Evolutionary conservation across 37 sponge, comb jelly and placozoan genomes (phyloP), one percentile per base, ranked within the genome.

Genomic region (Lycopodina hypogea): DNA sequence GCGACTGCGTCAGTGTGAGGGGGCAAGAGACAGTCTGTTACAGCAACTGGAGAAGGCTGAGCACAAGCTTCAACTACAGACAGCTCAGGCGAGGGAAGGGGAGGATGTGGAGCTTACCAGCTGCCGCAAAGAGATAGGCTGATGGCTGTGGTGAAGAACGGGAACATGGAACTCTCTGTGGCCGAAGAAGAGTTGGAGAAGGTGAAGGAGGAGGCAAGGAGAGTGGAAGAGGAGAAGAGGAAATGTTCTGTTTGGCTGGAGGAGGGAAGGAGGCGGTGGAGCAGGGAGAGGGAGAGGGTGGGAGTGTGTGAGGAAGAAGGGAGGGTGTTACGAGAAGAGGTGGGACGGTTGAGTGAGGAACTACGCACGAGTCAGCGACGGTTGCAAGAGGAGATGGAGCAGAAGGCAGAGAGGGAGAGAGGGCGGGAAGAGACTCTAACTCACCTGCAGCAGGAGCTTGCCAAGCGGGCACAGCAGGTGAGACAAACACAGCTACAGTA

Each of bases 401-500:
- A 60, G 52, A 69, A 30, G 60, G 77, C 39, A 21, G 68, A 81
- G 70, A 71, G 65, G 70, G 70, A 77, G 78, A 82, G 67, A 39
- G 69, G 28, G 41, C 75, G 60, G 42, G 60, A 83, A 34, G 77
- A 56, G 35, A 53, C 79, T 0, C 56, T 83, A 4, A 32, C 64
- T 34, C 69, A 79, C 41, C 39, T 91, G 52, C 82, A 86, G 53
- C 76, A 80, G 33, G 88, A 91, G 33, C 81, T 91, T 18, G 71
- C 79, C 18, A 79, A 82, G 28, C 35, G 88, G 24, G 38, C 88
- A 28, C 88, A 88, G 39, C 88, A 88, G 83, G 88, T 88, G 18
- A n/a, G 72, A 53, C 41, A 29, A 3, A 29, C 12, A 0, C n/a
- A 62, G 75, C 30, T 1, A 12, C 23, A 48, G 14, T 2, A 7